Conservation (phyloP, 2,113 vertebrate genomes). For the Ptychochromis oligacanthus region DNA sequence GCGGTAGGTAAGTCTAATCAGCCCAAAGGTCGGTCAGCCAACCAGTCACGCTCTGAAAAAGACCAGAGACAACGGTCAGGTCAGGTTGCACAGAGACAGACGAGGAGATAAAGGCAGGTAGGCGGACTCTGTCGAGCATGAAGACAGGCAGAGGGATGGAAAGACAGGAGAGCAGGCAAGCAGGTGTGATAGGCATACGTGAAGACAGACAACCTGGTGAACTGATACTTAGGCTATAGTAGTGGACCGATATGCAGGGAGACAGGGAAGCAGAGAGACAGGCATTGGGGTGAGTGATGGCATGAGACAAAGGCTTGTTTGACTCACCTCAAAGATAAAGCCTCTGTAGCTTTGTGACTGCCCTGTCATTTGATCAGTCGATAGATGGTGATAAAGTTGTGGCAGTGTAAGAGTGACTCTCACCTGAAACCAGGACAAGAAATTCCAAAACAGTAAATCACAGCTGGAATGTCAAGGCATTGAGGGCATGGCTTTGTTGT, state of each 20-base stretch:
- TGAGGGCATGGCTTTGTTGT: conserved; percentile 42
- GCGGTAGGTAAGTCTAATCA: conserved; percentile 76
- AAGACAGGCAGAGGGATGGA: conserved; percentile 30
- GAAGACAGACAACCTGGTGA: conserved; percentile 41
- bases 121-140: conserved; percentile 41
- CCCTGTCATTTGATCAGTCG: conserved; percentile 67
- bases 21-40: conserved; percentile 56
- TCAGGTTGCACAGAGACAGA: conserved; percentile 66
- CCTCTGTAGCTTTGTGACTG: conserved; percentile 36
- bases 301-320: conserved; percentile 62
- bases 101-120: conserved; percentile 53
- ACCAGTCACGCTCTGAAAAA: conserved; percentile 67
- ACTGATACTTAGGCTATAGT: conserved; percentile 2
- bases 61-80: conserved; percentile 52
- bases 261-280: conserved; percentile 43
- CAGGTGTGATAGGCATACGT: conserved; percentile 39
- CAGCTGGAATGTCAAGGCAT: conserved; percentile 28
- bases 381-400: conserved; percentile 54
- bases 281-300: conserved; percentile 27
- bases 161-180: conserved; percentile 18
- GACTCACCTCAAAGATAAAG: conserved; percentile 56
- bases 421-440: conserved; percentile 65
- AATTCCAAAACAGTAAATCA: conserved; percentile 63
- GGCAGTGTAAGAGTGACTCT: conserved; percentile 41
- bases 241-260: not conserved